Base-by-base conservation (phyloP, 2,113 vertebrate genomes). In the Nothoprocta pentlandii region DNA sequence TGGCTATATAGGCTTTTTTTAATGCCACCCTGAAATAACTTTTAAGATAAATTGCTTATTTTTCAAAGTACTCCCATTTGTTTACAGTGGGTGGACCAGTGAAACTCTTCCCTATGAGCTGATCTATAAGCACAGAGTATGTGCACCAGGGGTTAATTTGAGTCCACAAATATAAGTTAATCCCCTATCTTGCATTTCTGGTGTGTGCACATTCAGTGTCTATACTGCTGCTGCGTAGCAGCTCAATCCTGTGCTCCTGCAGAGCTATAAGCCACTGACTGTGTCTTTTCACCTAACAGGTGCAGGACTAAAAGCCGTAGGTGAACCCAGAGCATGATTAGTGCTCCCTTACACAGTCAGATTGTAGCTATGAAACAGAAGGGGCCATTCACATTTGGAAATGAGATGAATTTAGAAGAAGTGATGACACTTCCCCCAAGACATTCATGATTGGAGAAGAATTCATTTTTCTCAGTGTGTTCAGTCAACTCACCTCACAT, bases 271-370 rank as follows among this genome's bases (percentile, higher is more conserved):
- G 49, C 15, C 75, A 80, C 34, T 76, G 73, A 1, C 13, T 26
- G 16, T 6, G 2, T 44, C 14, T 77, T 91, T 62, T 28, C 16
- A 64, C 34, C 28, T 53, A 6, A 44, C 0, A 2, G 3, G 1
- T 56, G 23, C 13, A 5, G 17, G 62, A 22, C 0, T 2, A 14
- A 80, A 56, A 25, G 59, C 4, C 22, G 0, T 8, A 46, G 30
- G 41, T 85, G 68, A 82, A 28, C 22, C 73, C 54, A 41, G 21
- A 76, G 39, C 3, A 3, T 2, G 1, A 7, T 47, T 20, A 6
- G 4, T 0, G 1, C 23, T 84, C 21, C 23, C 12, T 21, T 44
- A 0, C 0, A 1, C 36, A 20, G 2, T 62, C 36, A 28, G 16
- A 3, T 10, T 75, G 46, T 21, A 2, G 19, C 3, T 10, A 2